Evolutionary conservation across 2,888 invertebrate species (phyloP).

Genomic region (Nematopogon swammerdamellus): DNA sequence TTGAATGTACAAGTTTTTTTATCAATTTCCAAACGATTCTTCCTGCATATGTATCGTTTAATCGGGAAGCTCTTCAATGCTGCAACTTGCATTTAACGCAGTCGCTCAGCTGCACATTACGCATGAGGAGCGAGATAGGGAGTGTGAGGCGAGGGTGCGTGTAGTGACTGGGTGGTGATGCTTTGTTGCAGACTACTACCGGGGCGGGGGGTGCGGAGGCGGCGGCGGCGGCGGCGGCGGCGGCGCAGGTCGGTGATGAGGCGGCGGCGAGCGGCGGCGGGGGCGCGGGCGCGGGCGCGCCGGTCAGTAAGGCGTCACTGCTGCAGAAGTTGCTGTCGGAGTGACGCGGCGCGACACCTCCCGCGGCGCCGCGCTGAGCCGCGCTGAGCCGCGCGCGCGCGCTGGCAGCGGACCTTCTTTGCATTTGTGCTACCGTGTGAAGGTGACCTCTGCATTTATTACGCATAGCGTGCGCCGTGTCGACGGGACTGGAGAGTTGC

Average conservation of each 20-base stretch:
- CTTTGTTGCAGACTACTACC: slow-evolving; percentile 41
- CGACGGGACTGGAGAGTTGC: not conserved
- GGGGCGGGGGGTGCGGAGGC: slow-evolving; percentile 47
- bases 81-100: too few species aligned
- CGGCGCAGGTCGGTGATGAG: slow-evolving; percentile 18
- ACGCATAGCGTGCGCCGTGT: not conserved
- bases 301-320: slow-evolving; percentile 67
- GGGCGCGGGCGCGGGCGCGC: slow-evolving; percentile 15
- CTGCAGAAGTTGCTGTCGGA: slow-evolving; percentile 85
- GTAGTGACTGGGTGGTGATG: too few species aligned
- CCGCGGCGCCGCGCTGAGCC: slow-evolving; percentile 16
- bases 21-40: too few species aligned
- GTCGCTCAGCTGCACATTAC: too few species aligned
- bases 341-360: too few species aligned
- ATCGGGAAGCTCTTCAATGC: too few species aligned
- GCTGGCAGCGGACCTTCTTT: too few species aligned
- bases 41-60: too few species aligned
- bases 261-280: slow-evolving; percentile 10
- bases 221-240: slow-evolving; percentile 21
- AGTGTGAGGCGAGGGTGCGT: too few species aligned
- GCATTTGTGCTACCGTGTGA: not conserved
- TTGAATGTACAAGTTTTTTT: too few species aligned
- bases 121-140: too few species aligned
- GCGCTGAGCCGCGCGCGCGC: slow-evolving; percentile 10
- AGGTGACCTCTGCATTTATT: not conserved